Evolutionary conservation across 2,888 invertebrate genomes (phyloP), one percentile per base, ranked within the genome.

Genomic region (Barypeithes pellucidus): DNA sequence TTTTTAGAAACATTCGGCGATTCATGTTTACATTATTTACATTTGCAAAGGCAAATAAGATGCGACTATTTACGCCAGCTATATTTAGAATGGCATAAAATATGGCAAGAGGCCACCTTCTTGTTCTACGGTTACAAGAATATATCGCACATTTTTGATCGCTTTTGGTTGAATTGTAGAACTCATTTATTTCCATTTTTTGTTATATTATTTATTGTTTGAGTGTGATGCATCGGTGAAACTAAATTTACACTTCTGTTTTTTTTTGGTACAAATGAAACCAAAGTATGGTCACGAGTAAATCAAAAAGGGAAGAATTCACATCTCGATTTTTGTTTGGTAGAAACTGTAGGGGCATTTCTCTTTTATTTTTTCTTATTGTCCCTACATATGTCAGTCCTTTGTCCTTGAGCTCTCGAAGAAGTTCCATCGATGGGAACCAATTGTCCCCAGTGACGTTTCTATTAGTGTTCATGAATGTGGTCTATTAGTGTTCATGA

Each of bases 301-400:
- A 52, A 52, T 3, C 22, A 22, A 52, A 52, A 52, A 52, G 12
- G 24, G 22, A 52, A 18, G 24, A 62, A 50, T 50, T 52, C 24
- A 22, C 52, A 5, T 52, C 22, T 22, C 72, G 54, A 63, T 47
- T 59, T 69, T 75, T 76, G 33, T 71, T 59, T 41, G 80, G 78
- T 59, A 76, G 72, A 77, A 82, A 81, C 72, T 80, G 75, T 45
- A n/a, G n/a, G n/a, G n/a, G n/a, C n/a, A n/a, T 79, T 72, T 79
- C 78, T 52, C 72, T 73, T 75, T 81, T 82, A 65, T 82, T 80
- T 76, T 80, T 81, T 67, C 73, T 77, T 71, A 81, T 65, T 11
- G 80, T 79, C 1, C n/a, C n/a, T n/a, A n/a, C 76, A 69, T 77
- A 78, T n/a, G 79, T 78, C 43, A 77, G 76, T 39, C 73, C 76